Evolutionary conservation across 2,888 invertebrate genomes (phyloP).

Genomic region (Hololepta plana): DNA sequence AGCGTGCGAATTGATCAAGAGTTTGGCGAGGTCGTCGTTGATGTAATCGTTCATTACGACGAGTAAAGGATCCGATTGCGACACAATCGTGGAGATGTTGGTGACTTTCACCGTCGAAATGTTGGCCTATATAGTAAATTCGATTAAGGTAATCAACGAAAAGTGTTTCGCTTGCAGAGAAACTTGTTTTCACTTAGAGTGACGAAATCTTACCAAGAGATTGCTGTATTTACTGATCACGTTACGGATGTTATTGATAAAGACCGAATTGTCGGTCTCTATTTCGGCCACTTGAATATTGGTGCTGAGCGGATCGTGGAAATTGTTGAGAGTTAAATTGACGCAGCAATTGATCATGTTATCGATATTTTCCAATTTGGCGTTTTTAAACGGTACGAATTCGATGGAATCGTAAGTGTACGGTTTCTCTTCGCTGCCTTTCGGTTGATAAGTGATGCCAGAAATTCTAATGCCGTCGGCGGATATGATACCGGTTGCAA

Average conservation of each 20-base stretch:
- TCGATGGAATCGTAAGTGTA: constrained; percentile 19
- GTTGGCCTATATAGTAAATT: constrained; percentile 18
- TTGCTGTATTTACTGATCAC: constrained; percentile 17
- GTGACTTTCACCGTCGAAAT: constrained; percentile 16
- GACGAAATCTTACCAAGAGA: too few species aligned
- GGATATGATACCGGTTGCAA: constrained; percentile 18
- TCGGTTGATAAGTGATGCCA: constrained; percentile 15
- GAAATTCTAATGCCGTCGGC: constrained; percentile 21
- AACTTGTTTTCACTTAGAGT: too few species aligned
- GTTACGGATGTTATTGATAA: constrained; percentile 16
- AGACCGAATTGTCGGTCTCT: constrained; percentile 14
- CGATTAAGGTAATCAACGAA: too few species aligned
- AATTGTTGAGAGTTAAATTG: constrained; percentile 19
- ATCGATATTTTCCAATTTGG: constrained; percentile 18
- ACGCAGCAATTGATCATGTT: constrained; percentile 19
- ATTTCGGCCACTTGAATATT: constrained; percentile 21
- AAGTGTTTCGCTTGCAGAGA: too few species aligned
- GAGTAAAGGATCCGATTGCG: constrained; percentile 19
- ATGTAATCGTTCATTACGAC: constrained; percentile 17
- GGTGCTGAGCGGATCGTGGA: constrained; percentile 14
- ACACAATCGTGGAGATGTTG: constrained; percentile 17
- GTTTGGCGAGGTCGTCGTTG: constrained; percentile 17
- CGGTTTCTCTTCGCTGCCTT: constrained; percentile 14
- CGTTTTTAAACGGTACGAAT: constrained; percentile 15
- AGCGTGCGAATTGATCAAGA: constrained; percentile 17